Base-by-base conservation (phyloP, 2,888 invertebrate species). In the Criorhina ranunculi region DNA sequence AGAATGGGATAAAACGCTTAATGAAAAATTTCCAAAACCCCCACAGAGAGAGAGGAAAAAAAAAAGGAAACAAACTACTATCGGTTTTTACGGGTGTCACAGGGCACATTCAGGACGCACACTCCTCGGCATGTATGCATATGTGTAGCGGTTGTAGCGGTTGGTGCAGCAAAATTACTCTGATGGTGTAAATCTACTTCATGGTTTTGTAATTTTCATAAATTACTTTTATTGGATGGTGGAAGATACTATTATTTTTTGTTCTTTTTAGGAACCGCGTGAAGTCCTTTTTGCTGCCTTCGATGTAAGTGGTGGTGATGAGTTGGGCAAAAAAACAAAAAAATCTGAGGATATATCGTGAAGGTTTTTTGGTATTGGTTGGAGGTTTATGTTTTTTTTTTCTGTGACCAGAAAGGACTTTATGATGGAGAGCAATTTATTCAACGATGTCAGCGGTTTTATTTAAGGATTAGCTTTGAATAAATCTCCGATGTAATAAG, bases 161-260 rank as follows among this genome's bases (percentile, higher is more conserved):
- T 60, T n/a, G 42, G 67, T 75, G 67, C 79, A 73, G 33, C 15
- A 59, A 77, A 73, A 67, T 80, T 53, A 67, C 66, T 59, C 60
- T 11, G 51, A 53, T 73, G 64, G 64, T 64, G 77, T 89, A 88
- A 88, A 88, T 89, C 88, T 89, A 87, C 87, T 87, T 87, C 88
- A 88, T 88, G 89, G 89, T 88, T 88, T 88, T 87, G 88, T 88
- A 89, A 88, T 90, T 90, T 90, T 90, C 89, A 90, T 90, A 90
- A 90, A 90, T 89, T 88, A 89, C 89, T 89, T 90, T 89, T 89
- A 90, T 89, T 88, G 88, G 11, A 12, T 24, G 17, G 46, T 24
- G 42, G 62, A 33, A 57, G 15, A 37, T 31, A n/a, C 37, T 33
- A 29, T 73, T 64, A 35, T 11, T 46, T 44, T 33, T 6, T 11